phyloP scores from a whole-genome alignment of 2,113 vertebrate genomes.

The Ceyx margarethae region DNA sequence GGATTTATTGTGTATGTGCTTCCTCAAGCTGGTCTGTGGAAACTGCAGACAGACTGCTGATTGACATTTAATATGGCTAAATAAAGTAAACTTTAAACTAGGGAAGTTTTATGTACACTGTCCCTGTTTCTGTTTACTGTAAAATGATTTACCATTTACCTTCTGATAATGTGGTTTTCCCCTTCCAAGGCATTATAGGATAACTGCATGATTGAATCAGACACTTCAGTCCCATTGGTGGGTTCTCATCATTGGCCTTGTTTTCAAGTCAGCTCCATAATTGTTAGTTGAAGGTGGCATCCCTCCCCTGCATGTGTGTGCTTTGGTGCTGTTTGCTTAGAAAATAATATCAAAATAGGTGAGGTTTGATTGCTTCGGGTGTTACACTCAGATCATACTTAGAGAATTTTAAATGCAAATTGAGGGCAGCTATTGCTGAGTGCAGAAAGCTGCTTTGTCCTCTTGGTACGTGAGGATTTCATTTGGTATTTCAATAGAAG shows the following conservation, averaged over 20 bases:
- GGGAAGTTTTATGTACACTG: neutral
- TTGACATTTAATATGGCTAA: neutral
- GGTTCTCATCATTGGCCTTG: neutral
- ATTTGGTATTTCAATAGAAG: neutral
- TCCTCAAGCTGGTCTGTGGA: neutral
- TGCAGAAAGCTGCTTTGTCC: neutral
- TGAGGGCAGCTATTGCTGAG: neutral
- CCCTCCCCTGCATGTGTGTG: neutral
- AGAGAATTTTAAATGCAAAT: neutral
- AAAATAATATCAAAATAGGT: neutral
- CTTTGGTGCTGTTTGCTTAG: neutral
- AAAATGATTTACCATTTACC: neutral
- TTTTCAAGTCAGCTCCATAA: neutral
- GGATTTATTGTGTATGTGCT: too few species aligned
- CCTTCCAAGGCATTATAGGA: neutral
- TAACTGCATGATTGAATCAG: neutral
- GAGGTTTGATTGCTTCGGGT: neutral
- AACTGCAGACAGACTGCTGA: neutral
- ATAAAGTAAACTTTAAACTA: neutral
- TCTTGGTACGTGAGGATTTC: neutral
- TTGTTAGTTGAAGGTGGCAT: neutral
- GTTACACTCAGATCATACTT: neutral
- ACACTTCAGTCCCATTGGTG: neutral
- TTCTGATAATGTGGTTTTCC: neutral
- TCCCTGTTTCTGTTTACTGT: neutral